Conservation (phyloP, 2,113 vertebrate species). For the Sminthopsis crassicaudata region DNA sequence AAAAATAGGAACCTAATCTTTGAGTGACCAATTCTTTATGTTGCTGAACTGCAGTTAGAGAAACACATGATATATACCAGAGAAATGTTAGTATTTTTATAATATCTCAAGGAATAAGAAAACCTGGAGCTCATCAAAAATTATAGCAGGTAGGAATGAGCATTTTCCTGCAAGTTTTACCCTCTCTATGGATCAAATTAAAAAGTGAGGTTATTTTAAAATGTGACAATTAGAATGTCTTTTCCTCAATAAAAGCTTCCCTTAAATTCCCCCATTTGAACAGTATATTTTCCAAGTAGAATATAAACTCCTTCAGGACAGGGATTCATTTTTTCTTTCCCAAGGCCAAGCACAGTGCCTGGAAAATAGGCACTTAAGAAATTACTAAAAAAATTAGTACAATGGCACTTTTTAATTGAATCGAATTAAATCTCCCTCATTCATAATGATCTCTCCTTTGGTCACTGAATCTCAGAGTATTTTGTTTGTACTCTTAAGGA, state of each 20-base stretch:
- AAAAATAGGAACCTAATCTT: constrained; percentile 5
- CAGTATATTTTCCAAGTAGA: background rate
- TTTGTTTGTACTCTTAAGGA: background rate
- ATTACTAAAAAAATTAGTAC: background rate
- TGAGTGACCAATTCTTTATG: background rate
- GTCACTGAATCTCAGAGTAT: background rate
- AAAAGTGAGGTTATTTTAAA: background rate
- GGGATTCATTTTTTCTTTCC: background rate
- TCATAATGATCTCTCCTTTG: background rate
- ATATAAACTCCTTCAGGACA: background rate
- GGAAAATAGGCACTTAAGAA: background rate
- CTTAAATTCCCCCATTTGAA: background rate
- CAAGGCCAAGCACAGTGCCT: background rate
- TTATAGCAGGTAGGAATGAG: background rate
- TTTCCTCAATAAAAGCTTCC: background rate
- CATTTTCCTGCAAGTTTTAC: background rate
- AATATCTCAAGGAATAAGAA: background rate
- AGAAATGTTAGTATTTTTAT: background rate
- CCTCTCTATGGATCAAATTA: background rate
- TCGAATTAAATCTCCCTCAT: background rate
- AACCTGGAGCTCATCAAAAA: background rate
- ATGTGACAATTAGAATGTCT: background rate
- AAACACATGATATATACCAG: background rate
- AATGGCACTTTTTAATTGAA: background rate
- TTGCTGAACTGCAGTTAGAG: background rate